Conservation (phyloP, 2,888 invertebrate species). For the Diarsia rubi region DNA sequence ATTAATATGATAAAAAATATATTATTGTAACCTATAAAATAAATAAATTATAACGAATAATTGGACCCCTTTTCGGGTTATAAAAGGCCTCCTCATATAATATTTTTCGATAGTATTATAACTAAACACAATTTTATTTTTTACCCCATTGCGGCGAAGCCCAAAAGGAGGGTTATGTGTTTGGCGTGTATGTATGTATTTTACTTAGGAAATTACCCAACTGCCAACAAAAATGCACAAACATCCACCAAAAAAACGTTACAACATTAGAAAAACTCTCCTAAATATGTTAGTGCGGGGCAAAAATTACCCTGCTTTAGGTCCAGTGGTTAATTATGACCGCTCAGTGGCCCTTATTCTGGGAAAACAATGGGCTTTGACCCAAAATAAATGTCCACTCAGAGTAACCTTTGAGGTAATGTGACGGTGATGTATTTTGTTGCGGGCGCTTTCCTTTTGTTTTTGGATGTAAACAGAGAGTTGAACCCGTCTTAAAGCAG, state of each 20-base stretch:
- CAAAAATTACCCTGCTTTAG: constrained; percentile 48
- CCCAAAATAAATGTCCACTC: constrained; percentile 46
- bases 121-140: too few relatives aligned
- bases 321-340: constrained; percentile 58
- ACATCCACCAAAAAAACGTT: background rate
- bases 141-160: too few relatives aligned
- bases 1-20: too few relatives aligned
- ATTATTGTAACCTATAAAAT: too few relatives aligned
- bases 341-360: constrained; percentile 28
- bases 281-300: constrained; percentile 43
- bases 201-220: too few relatives aligned
- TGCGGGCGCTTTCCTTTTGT: constrained; percentile 10
- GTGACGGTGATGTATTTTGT: background rate
- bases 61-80: too few relatives aligned
- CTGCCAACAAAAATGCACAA: background rate
- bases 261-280: constrained; percentile 2
- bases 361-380: constrained; percentile 40
- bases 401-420: constrained; percentile 33
- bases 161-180: too few relatives aligned
- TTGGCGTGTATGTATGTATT: too few relatives aligned
- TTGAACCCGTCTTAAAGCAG: background rate
- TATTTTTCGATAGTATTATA: too few relatives aligned
- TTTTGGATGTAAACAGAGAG: background rate
- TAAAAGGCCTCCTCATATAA: too few relatives aligned
- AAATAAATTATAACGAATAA: too few relatives aligned